Base-by-base conservation (phyloP, 1,140 invertebrate species). In the Cotesia chilonis region DNA sequence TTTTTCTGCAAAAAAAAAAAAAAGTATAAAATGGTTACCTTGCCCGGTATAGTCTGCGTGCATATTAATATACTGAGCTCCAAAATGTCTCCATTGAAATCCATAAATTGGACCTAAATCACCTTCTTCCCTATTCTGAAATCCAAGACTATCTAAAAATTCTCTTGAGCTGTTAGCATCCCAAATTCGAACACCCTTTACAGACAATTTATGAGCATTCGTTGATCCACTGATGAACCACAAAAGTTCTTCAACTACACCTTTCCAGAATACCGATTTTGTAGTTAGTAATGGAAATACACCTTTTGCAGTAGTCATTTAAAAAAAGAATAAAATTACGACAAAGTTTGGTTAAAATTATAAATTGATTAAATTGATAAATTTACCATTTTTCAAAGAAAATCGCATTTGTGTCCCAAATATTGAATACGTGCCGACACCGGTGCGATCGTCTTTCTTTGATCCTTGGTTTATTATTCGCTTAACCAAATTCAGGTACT, bases 71-170 rank as follows among this genome's bases (percentile, higher is more conserved):
- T 99, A 99, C 78, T 96, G 87, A 2, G 98, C 97, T 41, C 98
- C 98, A 90, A 93, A 99, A 86, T 99, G 97, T 70, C 98, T 89
- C 98, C 98, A 99, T 83, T 99, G 98, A 82, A 99, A 99, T 0
- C 98, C 98, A 89, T 99, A 99, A 28, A 99, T 91, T 4, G 98
- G 98, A 0, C 98, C 98, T 36, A 99, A 88, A 88, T 99, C 98
- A 69, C 97, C 97, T 89, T 96, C 97, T 84, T 96, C 92, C 71
- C 97, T 88, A 55, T 98, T 91, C 2, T 81, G 90, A 72, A 99
- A 93, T 28, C 97, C 97, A 57, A 92, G 86, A n/a, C 90, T 92
- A 84, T 99, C 95, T 7, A 99, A 88, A 86, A 95, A 99, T 76
- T 92, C 89, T 73, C 96, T 88, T 0, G 94, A 96, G 75, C 96